phyloP scores from a whole-genome alignment of 92 coral and sea anemone genomes.

The Zoanthus sansibaricus region DNA sequence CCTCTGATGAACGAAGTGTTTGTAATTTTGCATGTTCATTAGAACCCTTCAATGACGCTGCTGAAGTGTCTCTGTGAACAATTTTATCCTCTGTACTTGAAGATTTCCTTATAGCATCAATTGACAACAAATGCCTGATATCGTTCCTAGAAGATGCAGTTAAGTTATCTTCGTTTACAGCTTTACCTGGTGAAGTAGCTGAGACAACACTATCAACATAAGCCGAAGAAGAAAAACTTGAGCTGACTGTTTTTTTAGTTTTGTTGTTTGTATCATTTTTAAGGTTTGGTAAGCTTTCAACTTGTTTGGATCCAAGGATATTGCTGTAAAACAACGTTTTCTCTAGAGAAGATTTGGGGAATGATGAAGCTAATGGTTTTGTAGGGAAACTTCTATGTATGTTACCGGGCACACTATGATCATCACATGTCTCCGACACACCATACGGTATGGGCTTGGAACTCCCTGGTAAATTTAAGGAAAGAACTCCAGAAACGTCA shows the following conservation, averaged over 20 bases:
- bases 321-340: not conserved
- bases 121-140: not conserved
- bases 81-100: not conserved
- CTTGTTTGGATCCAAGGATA: constrained; percentile 30
- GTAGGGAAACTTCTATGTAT: not conserved
- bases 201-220: constrained; percentile 9
- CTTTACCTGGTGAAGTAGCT: not conserved
- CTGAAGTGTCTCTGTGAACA: not conserved
- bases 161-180: not conserved
- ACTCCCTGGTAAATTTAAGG: constrained; percentile 5
- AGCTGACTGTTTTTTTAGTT: not conserved
- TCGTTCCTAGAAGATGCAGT: not conserved
- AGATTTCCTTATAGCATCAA: not conserved
- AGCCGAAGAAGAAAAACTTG: not conserved
- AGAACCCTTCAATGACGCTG: not conserved
- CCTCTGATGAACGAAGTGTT: not conserved
- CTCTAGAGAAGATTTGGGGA: constrained; percentile 13
- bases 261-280: not conserved
- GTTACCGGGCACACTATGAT: not conserved
- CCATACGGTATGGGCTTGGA: constrained; percentile 20
- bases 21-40: not conserved
- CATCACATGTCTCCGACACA: constrained; percentile 40
- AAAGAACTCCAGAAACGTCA: not conserved
- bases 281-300: constrained; percentile 10
- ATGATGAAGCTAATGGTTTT: constrained; percentile 18